Evolutionary conservation across 2,888 invertebrate genomes (phyloP).

Genomic region (Megalurothrips usitatus): DNA sequence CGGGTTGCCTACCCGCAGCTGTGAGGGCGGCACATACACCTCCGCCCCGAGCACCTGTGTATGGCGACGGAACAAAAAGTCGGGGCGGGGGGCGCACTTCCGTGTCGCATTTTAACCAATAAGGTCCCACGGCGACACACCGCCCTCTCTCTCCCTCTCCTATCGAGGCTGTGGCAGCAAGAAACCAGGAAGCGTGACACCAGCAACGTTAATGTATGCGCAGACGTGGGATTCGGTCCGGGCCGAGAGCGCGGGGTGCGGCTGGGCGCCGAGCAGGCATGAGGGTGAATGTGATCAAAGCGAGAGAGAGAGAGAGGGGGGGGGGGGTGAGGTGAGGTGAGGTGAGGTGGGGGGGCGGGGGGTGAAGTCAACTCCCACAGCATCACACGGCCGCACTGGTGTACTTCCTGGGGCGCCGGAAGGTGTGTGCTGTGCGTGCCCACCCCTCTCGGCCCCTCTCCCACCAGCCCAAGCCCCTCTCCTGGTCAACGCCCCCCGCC

Average conservation of each 20-base stretch:
- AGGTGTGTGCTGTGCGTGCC: neutral
- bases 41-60: too few species aligned
- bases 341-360: too few species aligned
- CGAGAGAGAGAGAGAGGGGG: neutral
- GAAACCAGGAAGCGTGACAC: conserved; percentile 6
- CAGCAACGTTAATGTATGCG: neutral
- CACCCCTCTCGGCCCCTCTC: neutral
- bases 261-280: neutral
- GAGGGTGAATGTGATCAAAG: conserved; percentile 17
- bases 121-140: too few species aligned
- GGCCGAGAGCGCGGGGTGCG: neutral
- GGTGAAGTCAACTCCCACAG: conserved; percentile 6
- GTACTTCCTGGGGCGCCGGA: conserved; percentile 2
- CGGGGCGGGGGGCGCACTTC: too few species aligned
- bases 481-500: conserved; percentile 1
- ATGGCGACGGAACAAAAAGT: too few species aligned
- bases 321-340: too few species aligned
- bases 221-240: neutral
- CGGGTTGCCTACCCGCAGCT: too few species aligned
- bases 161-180: neutral
- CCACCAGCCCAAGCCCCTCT: neutral
- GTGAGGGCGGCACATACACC: too few species aligned
- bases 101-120: too few species aligned
- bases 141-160: neutral
- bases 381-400: neutral